Conservation (phyloP, 2,888 invertebrate species). For the Pharmacophagus antenor region DNA sequence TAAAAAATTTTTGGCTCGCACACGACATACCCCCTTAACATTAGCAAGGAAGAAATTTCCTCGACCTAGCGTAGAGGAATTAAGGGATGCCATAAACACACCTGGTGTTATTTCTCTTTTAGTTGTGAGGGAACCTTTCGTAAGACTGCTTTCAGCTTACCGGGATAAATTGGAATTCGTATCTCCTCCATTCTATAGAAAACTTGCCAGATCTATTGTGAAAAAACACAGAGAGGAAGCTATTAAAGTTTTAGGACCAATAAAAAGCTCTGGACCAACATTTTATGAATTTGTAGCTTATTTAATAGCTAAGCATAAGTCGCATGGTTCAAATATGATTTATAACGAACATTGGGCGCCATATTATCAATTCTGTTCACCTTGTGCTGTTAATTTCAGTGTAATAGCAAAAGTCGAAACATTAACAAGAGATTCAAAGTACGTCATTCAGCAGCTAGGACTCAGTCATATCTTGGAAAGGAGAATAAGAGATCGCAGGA, state of each 20-base stretch:
- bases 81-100: conserved; percentile 79
- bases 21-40: conserved; percentile 83
- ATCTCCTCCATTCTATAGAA: conserved; percentile 85
- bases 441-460: conserved; percentile 81
- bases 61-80: conserved; percentile 83
- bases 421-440: conserved; percentile 80
- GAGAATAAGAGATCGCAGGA: conserved; percentile 70
- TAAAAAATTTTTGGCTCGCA: conserved; percentile 79
- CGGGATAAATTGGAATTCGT: conserved; percentile 87
- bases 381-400: conserved; percentile 83
- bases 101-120: conserved; percentile 84
- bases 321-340: conserved; percentile 58
- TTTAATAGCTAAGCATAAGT: conserved; percentile 82
- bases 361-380: conserved; percentile 83
- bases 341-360: conserved; percentile 86
- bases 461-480: conserved; percentile 76
- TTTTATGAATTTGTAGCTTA: conserved; percentile 87
- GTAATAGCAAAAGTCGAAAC: conserved; percentile 84
- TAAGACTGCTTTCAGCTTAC: conserved; percentile 86
- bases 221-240: conserved; percentile 78
- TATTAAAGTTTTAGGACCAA: conserved; percentile 53
- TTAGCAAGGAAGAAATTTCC: conserved; percentile 86
- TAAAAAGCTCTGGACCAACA: conserved; percentile 78
- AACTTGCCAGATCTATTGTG: conserved; percentile 84
- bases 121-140: conserved; percentile 87